Conservation (phyloP, 2,888 invertebrate species). For the Chrysina gloriosa region DNA sequence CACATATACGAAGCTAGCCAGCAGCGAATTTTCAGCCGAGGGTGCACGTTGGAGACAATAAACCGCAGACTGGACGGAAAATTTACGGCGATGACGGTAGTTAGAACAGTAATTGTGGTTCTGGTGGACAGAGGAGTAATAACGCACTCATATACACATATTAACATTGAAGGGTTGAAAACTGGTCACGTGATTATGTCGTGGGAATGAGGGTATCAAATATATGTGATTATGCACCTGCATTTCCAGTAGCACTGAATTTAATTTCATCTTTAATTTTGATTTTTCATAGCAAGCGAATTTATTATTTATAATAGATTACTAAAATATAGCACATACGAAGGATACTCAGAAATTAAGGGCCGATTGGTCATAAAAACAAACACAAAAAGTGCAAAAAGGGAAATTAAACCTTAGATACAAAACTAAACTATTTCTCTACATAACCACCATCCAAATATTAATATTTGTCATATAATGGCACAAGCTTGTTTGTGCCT, state of each 20-base stretch:
- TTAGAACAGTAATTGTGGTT: slow-evolving; percentile 44
- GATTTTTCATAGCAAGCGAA: background rate
- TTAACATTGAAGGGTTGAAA: slow-evolving; percentile 53
- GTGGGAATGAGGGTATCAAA: slow-evolving; percentile 56
- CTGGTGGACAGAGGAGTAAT: slow-evolving; percentile 46
- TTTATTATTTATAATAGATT: background rate
- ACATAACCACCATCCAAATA: no score
- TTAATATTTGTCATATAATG: no score
- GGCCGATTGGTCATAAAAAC: no score
- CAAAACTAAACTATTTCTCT: no score
- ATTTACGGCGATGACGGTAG: slow-evolving; percentile 21
- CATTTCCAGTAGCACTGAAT: background rate
- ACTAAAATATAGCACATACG: background rate
- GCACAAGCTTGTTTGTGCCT: no score
- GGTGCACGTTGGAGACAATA: slow-evolving; percentile 46
- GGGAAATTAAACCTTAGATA: no score
- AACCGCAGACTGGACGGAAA: slow-evolving; percentile 26
- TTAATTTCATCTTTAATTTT: background rate
- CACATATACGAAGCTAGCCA: background rate
- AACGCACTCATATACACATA: slow-evolving; percentile 9
- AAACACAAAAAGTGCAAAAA: no score
- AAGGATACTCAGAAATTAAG: no score
- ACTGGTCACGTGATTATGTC: slow-evolving; percentile 55
- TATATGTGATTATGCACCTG: slow-evolving; percentile 55
- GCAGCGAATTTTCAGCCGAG: slow-evolving; percentile 39